Conservation (phyloP, 2,113 vertebrate genomes). For the Brienomyrus longianalis region DNA sequence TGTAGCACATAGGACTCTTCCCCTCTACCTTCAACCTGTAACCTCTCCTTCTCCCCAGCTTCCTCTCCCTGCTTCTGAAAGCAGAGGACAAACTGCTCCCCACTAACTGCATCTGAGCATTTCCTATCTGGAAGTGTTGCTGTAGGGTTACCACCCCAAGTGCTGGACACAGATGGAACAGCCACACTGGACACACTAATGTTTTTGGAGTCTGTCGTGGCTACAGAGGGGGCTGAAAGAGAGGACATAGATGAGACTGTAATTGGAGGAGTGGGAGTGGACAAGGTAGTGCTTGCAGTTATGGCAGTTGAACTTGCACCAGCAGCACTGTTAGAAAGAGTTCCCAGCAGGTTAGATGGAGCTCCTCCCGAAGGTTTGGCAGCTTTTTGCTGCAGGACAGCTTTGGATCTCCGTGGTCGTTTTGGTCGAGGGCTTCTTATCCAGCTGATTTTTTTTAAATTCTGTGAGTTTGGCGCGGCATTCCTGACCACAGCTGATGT, state of each 20-base stretch:
- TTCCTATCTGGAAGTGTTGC: conserved; percentile 30
- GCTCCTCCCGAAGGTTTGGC: background rate
- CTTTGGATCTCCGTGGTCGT: conserved; percentile 59
- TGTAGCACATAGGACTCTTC: conserved; percentile 57
- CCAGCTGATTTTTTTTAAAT: conserved; percentile 50
- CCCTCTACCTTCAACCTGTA: conserved; percentile 19
- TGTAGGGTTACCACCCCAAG: conserved; percentile 22
- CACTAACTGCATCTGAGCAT: conserved; percentile 32
- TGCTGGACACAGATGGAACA: conserved; percentile 20
- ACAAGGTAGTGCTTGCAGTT: conserved; percentile 21
- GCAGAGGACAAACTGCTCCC: conserved; percentile 61
- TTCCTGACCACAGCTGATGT: conserved; percentile 34
- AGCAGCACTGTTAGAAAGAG: conserved; percentile 21
- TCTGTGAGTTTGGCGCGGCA: conserved; percentile 51
- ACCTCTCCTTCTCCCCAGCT: conserved; percentile 35
- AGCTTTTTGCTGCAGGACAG: conserved; percentile 35
- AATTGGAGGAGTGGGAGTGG: conserved; percentile 8
- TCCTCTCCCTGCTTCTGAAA: conserved; percentile 50
- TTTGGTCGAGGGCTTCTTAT: conserved; percentile 54
- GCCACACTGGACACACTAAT: conserved; percentile 22
- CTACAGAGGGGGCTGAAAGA: conserved; percentile 3
- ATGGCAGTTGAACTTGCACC: background rate
- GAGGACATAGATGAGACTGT: conserved; percentile 15
- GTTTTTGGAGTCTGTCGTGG: conserved; percentile 29
- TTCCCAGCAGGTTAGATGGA: conserved; percentile 25